These are phyloP conservation scores for Pocillopora verrucosa DNA, from an alignment of 64 coral and sea anemone genomes.

Conservation along the genomic window DNA sequence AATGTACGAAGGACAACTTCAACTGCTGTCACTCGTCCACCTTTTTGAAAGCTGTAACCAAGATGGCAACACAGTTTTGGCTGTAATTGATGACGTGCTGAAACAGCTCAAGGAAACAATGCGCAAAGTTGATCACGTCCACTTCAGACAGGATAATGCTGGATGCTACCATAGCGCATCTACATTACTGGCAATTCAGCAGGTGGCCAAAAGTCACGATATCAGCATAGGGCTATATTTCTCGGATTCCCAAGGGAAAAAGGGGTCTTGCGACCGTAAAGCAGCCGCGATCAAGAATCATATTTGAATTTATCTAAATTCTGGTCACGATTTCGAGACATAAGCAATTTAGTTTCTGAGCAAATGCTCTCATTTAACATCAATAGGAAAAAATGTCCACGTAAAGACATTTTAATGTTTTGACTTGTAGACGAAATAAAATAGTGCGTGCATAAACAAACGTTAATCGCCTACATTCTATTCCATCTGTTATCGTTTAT, in stretches of 20 bases:
- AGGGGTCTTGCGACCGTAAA: not conserved
- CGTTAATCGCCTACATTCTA: too few relatives aligned
- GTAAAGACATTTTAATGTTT: too few relatives aligned
- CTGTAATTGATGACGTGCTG: conserved; percentile 49
- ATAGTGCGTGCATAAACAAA: too few relatives aligned
- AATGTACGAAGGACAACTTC: not conserved
- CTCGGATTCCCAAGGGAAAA: not conserved
- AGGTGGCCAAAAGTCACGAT: not conserved
- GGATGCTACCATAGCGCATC: conserved; percentile 35
- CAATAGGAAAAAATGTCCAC: too few relatives aligned
- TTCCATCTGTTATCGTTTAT: too few relatives aligned
- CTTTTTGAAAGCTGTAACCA: conserved; percentile 48
- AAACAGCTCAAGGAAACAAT: conserved; percentile 42
- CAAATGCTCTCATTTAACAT: too few relatives aligned
- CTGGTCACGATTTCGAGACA: conserved; percentile 49
- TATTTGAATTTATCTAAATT: conserved; percentile 14
- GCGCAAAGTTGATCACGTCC: conserved; percentile 7
- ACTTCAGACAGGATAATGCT: conserved; percentile 28
- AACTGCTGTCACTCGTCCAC: conserved; percentile 30
- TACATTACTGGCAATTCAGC: conserved; percentile 26
- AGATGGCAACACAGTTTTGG: conserved; percentile 44
- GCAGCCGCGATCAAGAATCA: not conserved
- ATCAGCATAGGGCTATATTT: not conserved
- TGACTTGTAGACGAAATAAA: too few relatives aligned
- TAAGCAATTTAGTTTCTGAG: too few relatives aligned